Evolutionary conservation across 2,888 invertebrate species (phyloP).

Genomic region (Lymantria monacha): DNA sequence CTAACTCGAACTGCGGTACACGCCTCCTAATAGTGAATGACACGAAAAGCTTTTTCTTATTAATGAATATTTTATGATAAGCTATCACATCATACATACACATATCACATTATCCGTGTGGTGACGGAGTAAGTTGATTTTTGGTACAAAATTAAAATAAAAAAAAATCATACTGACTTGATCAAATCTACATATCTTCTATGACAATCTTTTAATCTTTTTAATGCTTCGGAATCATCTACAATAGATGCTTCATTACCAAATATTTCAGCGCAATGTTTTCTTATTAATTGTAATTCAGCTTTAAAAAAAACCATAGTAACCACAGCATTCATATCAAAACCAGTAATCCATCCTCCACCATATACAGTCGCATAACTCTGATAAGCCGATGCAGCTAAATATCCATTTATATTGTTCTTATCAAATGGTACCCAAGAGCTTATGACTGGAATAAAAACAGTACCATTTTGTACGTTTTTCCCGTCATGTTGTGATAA

Average conservation of each 20-base stretch:
- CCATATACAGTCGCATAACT: conserved; percentile 63
- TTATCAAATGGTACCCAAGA: conserved; percentile 73
- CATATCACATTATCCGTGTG: no score
- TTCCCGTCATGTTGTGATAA: conserved; percentile 48
- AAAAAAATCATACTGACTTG: conserved; percentile 56
- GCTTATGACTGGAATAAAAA: conserved; percentile 61
- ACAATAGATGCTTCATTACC: conserved; percentile 31
- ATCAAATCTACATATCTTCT: conserved; percentile 55
- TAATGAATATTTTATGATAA: no score
- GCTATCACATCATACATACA: no score
- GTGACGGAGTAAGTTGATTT: no score
- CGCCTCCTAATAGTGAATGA: no score
- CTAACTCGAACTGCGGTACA: no score
- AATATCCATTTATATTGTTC: conserved; percentile 47
- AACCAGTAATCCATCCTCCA: conserved; percentile 69
- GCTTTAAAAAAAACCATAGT: conserved; percentile 69
- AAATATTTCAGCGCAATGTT: conserved; percentile 56
- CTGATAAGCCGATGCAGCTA: conserved; percentile 54
- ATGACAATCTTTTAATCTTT: conserved; percentile 54
- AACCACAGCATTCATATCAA: conserved; percentile 66
- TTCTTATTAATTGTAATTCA: conserved; percentile 57
- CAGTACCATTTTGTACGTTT: conserved; percentile 51
- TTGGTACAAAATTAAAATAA: no score
- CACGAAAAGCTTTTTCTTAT: no score
- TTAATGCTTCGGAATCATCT: conserved; percentile 27